Evolutionary conservation across 1,140 invertebrate species (phyloP), one percentile per base, ranked within the genome.

Genomic region (Centruroides vittatus): DNA sequence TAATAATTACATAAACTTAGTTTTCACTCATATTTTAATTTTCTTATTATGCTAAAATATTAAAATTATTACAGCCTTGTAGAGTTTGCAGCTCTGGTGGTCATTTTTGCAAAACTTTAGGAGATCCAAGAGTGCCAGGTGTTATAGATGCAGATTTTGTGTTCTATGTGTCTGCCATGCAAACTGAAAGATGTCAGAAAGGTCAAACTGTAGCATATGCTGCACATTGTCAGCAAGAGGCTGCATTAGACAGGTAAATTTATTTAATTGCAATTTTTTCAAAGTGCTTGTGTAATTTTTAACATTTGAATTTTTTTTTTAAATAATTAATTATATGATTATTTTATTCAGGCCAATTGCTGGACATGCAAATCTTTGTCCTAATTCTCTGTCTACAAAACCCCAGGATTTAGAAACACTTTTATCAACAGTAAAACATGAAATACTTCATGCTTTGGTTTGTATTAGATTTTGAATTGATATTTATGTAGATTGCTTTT

Each of bases 351-450:
- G 93, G 67, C 96, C 96, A 3, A 94, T 99, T 58, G 96, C 95
- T 1, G 96, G 96, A 0, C 94, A 98, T 77, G 93, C 95, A 3
- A 99, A 98, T 78, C 82, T 99, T 57, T 99, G 96, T 71, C 95
- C 95, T 0, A 82, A 86, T n/a, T 91, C 89, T 68, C 87, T 99
- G 53, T 93, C 88, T 6, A 94, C 89, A 12, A 92, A 93, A 70
- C 82, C 84, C 46, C 88, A 96, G 69, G 93, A 99, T 70, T 75
- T 94, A 60, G 88, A 93, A 67, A 93, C 93, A 12, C 79, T 98
- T 3, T 76, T 98, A 63, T 95, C 93, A 35, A 98, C 94, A 0
- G 91, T 99, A 0, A 98, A 99, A 75, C 96, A 99, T 76, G 96
- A 99, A 64, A 98, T 99, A 71, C 78, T 98, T 1, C 96, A 99